Percentiles rank a stretch among this genome's conserved stretches.
Conservation (phyloP, 30 jellyfish, hydroid and myxozoan species). For the Catostylus mosaicus region DNA sequence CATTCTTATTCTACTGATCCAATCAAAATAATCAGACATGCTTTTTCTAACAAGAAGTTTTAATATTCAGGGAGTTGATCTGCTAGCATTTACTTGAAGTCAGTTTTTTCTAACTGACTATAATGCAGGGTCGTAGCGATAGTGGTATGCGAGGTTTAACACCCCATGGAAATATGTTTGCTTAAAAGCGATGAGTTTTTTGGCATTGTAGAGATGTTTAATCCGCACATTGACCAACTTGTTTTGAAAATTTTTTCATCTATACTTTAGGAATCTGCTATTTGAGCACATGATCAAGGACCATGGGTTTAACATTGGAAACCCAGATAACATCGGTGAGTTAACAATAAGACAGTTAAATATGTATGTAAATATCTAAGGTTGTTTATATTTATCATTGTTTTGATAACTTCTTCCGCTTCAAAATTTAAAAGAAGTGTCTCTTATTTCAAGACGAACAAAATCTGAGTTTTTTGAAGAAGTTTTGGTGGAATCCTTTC, state of each 20-base stretch:
- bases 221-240: background rate
- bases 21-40: background rate
- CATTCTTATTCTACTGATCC: background rate
- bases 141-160: background rate
- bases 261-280: slow-evolving; percentile 67
- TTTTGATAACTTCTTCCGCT: too few relatives aligned
- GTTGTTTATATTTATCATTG: too few relatives aligned
- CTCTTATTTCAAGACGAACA: too few relatives aligned
- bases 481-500: too few relatives aligned
- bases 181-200: too few relatives aligned
- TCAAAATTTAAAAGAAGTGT: too few relatives aligned
- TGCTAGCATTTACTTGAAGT: background rate
- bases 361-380: too few relatives aligned
- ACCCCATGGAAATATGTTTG: too few relatives aligned
- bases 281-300: slow-evolving; percentile 91
- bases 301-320: slow-evolving; percentile 90
- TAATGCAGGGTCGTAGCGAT: background rate
- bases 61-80: background rate
- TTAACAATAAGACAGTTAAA: too few relatives aligned
- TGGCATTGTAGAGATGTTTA: too few relatives aligned
- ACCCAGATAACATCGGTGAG: slow-evolving; percentile 94
- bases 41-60: background rate
- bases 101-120: background rate
- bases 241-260: background rate
- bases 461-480: too few relatives aligned